Percentiles rank a stretch among this genome's conserved stretches.
phyloP scores from a whole-genome alignment of 1,140 invertebrate species.

The Rhyacophila brunnea region DNA sequence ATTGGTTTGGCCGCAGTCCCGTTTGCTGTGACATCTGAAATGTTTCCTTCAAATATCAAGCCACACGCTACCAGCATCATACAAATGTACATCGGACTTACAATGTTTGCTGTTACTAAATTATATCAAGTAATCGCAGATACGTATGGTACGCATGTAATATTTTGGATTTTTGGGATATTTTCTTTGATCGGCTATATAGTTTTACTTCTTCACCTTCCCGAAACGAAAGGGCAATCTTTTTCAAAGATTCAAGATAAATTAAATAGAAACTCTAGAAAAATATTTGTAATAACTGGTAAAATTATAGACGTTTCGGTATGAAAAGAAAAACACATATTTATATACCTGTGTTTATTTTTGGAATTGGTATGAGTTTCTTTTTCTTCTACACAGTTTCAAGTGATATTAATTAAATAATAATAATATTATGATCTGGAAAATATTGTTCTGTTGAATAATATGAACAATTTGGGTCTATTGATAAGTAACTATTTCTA shows the following conservation, averaged over 20 bases:
- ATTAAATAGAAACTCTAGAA: slow-evolving; percentile 28
- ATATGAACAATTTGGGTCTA: too few species aligned
- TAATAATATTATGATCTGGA: too few species aligned
- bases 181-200: slow-evolving; percentile 62
- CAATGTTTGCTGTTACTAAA: slow-evolving; percentile 72
- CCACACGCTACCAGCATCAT: slow-evolving; percentile 67
- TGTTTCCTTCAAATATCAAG: slow-evolving; percentile 70
- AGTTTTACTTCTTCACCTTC: slow-evolving; percentile 65
- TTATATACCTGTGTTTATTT: too few species aligned
- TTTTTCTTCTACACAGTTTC: too few species aligned
- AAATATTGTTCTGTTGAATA: too few species aligned
- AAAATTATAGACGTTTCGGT: too few species aligned
- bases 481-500: too few species aligned
- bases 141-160: slow-evolving; percentile 62
- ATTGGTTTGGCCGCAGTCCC: slow-evolving; percentile 71
- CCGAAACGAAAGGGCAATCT: slow-evolving; percentile 81
- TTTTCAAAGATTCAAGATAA: slow-evolving; percentile 55
- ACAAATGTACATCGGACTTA: slow-evolving; percentile 67
- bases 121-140: slow-evolving; percentile 66
- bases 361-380: too few species aligned
- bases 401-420: too few species aligned
- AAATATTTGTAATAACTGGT: too few species aligned
- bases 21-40: slow-evolving; percentile 69
- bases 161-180: slow-evolving; percentile 72
- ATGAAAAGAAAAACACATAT: too few species aligned